Evolutionary conservation across 2,113 vertebrate species (phyloP).

Genomic region (Poicephalus gulielmi): DNA sequence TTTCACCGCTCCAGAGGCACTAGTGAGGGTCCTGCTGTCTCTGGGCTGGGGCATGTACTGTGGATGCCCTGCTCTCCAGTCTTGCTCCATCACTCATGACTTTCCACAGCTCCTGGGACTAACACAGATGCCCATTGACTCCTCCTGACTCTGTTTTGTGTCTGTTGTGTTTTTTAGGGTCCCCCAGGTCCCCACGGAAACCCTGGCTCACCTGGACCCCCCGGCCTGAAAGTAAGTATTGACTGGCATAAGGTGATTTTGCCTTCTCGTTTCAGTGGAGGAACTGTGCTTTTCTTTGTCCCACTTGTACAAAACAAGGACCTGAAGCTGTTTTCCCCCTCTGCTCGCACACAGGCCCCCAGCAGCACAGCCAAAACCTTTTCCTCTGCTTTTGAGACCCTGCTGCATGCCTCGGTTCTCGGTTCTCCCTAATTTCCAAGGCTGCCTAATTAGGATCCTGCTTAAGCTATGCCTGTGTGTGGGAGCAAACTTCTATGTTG

Average conservation of each 20-base stretch:
- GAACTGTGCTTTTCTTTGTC: neutral
- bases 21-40: neutral
- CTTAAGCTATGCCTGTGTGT: neutral
- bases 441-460: neutral
- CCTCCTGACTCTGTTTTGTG: neutral
- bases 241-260: accelerated
- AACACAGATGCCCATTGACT: accelerated
- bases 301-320: neutral
- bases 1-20: accelerated
- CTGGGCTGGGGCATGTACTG: neutral
- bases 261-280: neutral
- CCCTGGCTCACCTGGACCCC: constrained; percentile 84
- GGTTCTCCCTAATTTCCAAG: neutral
- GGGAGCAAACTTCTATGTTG: neutral
- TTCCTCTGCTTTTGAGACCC: neutral
- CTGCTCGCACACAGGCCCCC: neutral
- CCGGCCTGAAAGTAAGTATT: constrained; percentile 86
- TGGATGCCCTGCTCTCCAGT: neutral
- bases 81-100: neutral
- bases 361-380: neutral
- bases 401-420: neutral
- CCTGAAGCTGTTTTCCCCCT: neutral
- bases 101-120: neutral
- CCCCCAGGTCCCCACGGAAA: constrained; percentile 90
- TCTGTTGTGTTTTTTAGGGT: constrained; percentile 79